Base-by-base conservation (phyloP, 2,888 invertebrate species). In the Coenonympha arcania region DNA sequence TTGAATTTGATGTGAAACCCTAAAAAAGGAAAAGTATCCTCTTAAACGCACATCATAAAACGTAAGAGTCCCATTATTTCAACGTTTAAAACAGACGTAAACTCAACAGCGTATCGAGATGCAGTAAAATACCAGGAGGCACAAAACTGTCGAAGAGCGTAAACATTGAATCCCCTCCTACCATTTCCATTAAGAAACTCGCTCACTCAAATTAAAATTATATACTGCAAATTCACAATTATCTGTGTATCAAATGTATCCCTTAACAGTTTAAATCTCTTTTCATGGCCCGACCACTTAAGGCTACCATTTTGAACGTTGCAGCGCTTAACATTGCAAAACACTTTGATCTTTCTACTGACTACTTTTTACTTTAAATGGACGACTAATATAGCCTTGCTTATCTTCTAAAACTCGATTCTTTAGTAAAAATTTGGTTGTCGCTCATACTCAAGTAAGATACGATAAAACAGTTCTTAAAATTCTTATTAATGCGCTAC, bases 271-370 rank as follows among this genome's bases (percentile, higher is more conserved):
- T 45, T 26, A 34, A 11, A 47, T 39, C 49, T 19, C 48, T 11
- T 45, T 44, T 48, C 50, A 43, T 51, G 54, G 54, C 52, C 49
- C 52, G 34, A 48, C 50, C 50, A 44, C 55, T 58, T 52, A 55
- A 55, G 51, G 44, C 48, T 55, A 52, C n/a, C n/a, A n/a, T n/a
- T n/a, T n/a, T n/a, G n/a, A n/a, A n/a, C n/a, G n/a, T n/a, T n/a
- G n/a, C n/a, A n/a, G n/a, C n/a, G n/a, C n/a, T n/a, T n/a, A n/a
- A n/a, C n/a, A n/a, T n/a, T n/a, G n/a, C n/a, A n/a, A n/a, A n/a
- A n/a, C n/a, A n/a, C n/a, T n/a, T n/a, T n/a, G n/a, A n/a, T n/a
- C n/a, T n/a, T n/a, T n/a, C n/a, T n/a, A n/a, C n/a, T n/a, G n/a
- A n/a, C n/a, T n/a, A n/a, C n/a, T n/a, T n/a, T n/a, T n/a, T n/a